A percentile compares a stretch with the other conserved stretches of the same genome.
Evolutionary conservation across 2,797 vertebrate species (phyloP).

Genomic region (Chelon labrosus): DNA sequence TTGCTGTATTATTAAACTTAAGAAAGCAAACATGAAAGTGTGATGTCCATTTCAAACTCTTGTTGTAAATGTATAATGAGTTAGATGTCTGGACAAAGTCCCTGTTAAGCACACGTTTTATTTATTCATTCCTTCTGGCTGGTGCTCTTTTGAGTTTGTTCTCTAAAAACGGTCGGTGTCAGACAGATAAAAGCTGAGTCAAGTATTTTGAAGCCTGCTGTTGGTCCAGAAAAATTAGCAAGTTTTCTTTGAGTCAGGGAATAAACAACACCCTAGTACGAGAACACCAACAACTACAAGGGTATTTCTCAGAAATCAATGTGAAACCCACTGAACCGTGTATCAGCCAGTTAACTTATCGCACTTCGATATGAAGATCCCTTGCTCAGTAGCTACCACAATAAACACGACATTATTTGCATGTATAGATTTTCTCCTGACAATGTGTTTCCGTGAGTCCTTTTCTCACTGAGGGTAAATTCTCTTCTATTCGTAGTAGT

Average conservation of each 20-base stretch:
- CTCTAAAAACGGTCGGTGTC: constrained; percentile 5
- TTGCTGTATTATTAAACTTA: background rate
- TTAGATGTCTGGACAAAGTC: background rate
- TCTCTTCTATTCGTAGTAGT: constrained; percentile 47
- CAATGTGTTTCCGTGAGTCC: constrained; percentile 29
- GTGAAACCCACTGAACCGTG: constrained; percentile 48
- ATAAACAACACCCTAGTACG: constrained; percentile 47
- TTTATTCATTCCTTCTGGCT: background rate
- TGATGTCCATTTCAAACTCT: too few relatives aligned
- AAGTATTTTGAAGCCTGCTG: constrained; percentile 1
- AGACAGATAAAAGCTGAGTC: constrained; percentile 5
- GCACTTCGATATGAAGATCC: constrained; percentile 56
- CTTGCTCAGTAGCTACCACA: constrained; percentile 42
- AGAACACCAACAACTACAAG: constrained; percentile 27
- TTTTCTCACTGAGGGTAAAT: constrained; percentile 34
- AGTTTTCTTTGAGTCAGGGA: constrained; percentile 28
- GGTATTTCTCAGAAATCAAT: constrained; percentile 62
- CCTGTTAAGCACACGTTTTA: background rate
- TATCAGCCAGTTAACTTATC: constrained; percentile 49
- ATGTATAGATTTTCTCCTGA: constrained; percentile 72
- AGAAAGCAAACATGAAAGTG: background rate
- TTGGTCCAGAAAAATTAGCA: background rate
- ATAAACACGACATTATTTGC: constrained; percentile 63
- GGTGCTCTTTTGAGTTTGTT: background rate
- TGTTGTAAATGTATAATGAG: background rate